A percentile compares a stretch with the other conserved stretches of the same genome.
These are phyloP conservation scores for Cheirogaleus major DNA, from an alignment of 2,797 vertebrate species.

Conservation along the genomic window DNA sequence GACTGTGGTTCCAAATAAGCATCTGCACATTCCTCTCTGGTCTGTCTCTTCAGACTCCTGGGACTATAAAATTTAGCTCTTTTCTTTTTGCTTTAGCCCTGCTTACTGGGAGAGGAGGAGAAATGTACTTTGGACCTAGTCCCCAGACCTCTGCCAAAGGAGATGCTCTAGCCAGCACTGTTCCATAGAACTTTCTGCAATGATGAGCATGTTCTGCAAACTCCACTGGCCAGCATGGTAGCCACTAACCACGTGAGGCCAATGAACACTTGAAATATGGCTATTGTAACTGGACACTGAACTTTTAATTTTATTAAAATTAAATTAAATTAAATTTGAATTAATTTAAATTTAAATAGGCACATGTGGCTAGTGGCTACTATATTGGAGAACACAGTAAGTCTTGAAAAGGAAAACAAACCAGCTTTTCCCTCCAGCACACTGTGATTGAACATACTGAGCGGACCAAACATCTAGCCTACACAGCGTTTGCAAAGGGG, in stretches of 20 bases:
- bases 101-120: neutral
- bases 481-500: neutral
- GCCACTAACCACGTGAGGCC: neutral
- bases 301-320: constrained; percentile 22
- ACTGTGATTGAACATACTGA: neutral
- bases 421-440: neutral
- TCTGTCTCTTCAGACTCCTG: neutral
- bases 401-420: neutral
- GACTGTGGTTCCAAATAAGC: neutral
- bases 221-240: neutral
- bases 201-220: neutral
- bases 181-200: neutral
- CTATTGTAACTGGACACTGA: neutral
- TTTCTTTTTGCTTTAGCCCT: neutral
- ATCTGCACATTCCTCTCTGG: neutral
- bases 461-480: neutral
- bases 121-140: neutral
- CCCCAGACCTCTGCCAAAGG: neutral
- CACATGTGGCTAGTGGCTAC: neutral
- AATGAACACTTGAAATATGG: neutral
- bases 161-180: neutral
- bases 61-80: neutral
- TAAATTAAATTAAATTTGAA: constrained; percentile 46
- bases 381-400: neutral
- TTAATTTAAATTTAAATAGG: constrained; percentile 24